Evolutionary conservation across 2,797 vertebrate species (phyloP), one percentile per base, ranked within the genome.

Genomic region (Fundulus diaphanus): DNA sequence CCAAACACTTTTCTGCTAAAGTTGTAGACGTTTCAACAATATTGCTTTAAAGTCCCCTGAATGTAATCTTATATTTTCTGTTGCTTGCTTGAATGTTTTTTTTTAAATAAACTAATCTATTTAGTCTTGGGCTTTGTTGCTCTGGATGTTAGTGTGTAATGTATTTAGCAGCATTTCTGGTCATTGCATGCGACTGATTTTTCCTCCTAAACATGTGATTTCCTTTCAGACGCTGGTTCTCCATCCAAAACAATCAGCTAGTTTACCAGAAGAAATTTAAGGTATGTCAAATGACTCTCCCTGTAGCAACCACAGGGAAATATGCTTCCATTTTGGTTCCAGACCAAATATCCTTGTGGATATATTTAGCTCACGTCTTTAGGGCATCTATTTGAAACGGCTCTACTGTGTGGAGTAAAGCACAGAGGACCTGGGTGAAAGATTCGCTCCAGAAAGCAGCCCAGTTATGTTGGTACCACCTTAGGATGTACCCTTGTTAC

Each of bases 201-300:
- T 66, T 0, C 70, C 66, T 61, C 46, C 27, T 76, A 29, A 54
- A 80, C 81, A 72, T 65, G 65, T 87, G 82, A 88, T 89, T 61
- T 86, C 84, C 91, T 88, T 94, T 82, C 94, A 99, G 98, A 93
- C 97, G 98, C 88, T 99, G 98, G 98, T 99, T 99, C 93, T 99
- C 98, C 73, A 99, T 99, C 94, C 98, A 99, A 89, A 99, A 99
- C 93, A 99, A 99, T 94, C 98, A 99, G 90, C 95, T 99, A 73
- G 98, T 99, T 85, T 99, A 99, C 94, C 98, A 99, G 96, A 99
- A 99, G 94, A 99, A 99, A 86, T 99, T 99, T 90, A 99, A 98
- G 97, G 98, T 99, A 93, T 71, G 95, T 90, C 89, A 83, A 76
- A 73, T 88, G 79, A 90, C 80, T 85, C 72, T 65, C 48, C 77